Conservation (phyloP, 2,888 invertebrate genomes). For the Leptopilina drosophilae region DNA sequence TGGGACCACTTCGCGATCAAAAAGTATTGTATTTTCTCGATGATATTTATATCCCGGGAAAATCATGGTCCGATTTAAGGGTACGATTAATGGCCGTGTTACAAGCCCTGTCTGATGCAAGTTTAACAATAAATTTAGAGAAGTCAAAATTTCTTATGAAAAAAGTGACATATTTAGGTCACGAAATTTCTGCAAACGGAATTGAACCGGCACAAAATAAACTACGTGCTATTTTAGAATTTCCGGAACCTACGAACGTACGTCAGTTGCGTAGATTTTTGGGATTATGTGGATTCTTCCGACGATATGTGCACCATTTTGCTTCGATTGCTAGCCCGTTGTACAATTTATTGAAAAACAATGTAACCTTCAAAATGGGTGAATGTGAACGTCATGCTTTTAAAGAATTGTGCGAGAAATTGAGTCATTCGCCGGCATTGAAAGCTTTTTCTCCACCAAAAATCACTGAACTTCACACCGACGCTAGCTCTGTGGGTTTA, state of each 20-base stretch:
- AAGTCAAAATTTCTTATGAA: too few species aligned
- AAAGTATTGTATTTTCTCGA: slow-evolving; percentile 64
- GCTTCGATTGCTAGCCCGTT: neutral
- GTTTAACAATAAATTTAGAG: too few species aligned
- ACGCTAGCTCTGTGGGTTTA: slow-evolving; percentile 50
- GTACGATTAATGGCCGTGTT: slow-evolving; percentile 53
- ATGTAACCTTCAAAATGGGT: too few species aligned
- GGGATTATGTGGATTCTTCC: too few species aligned
- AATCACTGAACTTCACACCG: slow-evolving; percentile 27
- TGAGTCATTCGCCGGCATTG: too few species aligned
- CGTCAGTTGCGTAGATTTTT: neutral
- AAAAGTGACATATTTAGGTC: neutral
- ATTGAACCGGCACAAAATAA: neutral
- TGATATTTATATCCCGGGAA: slow-evolving; percentile 61
- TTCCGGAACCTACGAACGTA: neutral
- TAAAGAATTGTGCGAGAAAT: too few species aligned
- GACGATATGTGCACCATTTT: neutral
- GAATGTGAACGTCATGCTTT: too few species aligned
- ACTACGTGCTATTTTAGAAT: neutral
- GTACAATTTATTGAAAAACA: neutral
- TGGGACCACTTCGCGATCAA: slow-evolving; percentile 49
- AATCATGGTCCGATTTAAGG: slow-evolving; percentile 56
- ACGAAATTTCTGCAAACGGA: neutral
- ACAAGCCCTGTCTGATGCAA: slow-evolving; percentile 52
- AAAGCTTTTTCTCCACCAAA: too few species aligned